A percentile compares a stretch with the other conserved stretches of the same genome.
These are phyloP conservation scores for Sarcophaga variegata DNA, from an alignment of 2,888 invertebrate species.

Conservation along the genomic window DNA sequence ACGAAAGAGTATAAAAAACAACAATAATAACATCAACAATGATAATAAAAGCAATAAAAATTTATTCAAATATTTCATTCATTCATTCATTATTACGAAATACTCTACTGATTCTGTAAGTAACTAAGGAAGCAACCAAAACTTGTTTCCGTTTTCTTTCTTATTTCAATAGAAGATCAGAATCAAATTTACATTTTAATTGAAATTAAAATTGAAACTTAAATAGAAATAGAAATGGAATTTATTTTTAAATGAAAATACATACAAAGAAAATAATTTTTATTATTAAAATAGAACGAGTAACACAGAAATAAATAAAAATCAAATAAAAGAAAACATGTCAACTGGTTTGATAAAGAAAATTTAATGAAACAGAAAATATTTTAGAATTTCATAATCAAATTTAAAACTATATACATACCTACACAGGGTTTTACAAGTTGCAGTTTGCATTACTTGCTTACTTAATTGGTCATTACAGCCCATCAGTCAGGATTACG, in stretches of 20 bases:
- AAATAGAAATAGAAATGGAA: too few relatives aligned
- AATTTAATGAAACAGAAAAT: background rate
- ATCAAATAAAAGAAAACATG: background rate
- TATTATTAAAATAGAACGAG: background rate
- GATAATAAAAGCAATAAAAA: too few relatives aligned
- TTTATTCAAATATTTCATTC: too few relatives aligned
- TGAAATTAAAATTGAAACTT: background rate
- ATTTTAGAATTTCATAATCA: background rate
- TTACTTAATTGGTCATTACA: too few relatives aligned
- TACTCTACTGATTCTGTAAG: background rate
- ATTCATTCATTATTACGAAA: too few relatives aligned
- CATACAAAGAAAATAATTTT: too few relatives aligned
- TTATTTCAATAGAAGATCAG: background rate
- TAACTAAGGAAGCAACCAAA: background rate
- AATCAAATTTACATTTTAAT: background rate
- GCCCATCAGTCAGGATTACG: too few relatives aligned
- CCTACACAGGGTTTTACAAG: too few relatives aligned
- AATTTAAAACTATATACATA: too few relatives aligned
- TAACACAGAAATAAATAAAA: background rate
- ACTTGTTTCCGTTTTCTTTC: background rate
- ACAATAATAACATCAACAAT: background rate
- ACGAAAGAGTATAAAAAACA: background rate
- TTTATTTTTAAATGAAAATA: too few relatives aligned
- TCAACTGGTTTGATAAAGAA: background rate
- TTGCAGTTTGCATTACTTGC: too few relatives aligned